Percentiles rank a stretch among this genome's conserved stretches.
These are phyloP conservation scores for Plebejus melissa DNA, from an alignment of 2,888 invertebrate species.

Conservation along the genomic window DNA sequence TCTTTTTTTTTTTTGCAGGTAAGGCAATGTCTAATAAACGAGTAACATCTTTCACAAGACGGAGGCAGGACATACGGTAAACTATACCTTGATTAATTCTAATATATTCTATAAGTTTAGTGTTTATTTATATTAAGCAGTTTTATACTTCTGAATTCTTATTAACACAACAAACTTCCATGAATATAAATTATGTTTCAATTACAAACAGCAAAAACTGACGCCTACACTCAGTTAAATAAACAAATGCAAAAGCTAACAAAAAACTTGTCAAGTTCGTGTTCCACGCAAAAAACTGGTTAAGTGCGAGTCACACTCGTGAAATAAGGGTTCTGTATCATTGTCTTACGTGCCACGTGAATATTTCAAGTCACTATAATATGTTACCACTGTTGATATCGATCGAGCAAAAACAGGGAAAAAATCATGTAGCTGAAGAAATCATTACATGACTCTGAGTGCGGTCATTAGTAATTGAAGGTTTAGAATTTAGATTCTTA, in stretches of 20 bases:
- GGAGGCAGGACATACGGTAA: constrained; percentile 60
- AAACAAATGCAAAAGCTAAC: constrained; percentile 8
- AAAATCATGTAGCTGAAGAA: too few species aligned
- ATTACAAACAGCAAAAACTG: constrained; percentile 5
- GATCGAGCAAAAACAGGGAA: background rate
- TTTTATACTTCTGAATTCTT: background rate
- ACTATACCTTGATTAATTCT: constrained; percentile 41
- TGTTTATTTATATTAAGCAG: background rate
- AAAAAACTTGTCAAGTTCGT: constrained; percentile 14
- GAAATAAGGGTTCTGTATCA: background rate
- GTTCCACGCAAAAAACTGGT: constrained; percentile 40
- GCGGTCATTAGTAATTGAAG: too few species aligned
- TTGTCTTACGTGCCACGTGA: too few species aligned
- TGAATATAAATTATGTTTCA: background rate
- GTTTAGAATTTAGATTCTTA: too few species aligned
- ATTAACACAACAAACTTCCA: background rate
- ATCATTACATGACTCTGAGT: too few species aligned
- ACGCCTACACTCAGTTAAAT: background rate
- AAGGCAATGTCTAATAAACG: constrained; percentile 75
- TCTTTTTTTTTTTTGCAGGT: constrained; percentile 61
- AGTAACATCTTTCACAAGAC: constrained; percentile 57
- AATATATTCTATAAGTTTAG: background rate
- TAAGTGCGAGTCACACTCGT: background rate
- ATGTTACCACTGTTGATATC: background rate
- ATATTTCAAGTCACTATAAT: too few species aligned